Evolutionary conservation across 2,888 invertebrate species (phyloP).

Genomic region (Drosophila planitibia): DNA sequence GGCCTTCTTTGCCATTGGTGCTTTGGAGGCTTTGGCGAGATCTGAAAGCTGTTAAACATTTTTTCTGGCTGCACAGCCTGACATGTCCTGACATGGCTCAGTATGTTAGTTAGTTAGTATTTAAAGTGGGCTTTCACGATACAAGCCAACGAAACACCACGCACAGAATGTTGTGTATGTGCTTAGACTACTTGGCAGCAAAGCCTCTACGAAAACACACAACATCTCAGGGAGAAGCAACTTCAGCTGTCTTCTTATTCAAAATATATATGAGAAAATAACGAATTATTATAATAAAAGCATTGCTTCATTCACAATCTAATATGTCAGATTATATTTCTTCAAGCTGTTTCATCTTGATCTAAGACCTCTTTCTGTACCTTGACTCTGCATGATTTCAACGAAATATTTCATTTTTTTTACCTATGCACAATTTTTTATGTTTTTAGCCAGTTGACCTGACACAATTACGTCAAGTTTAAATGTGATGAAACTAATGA

Average conservation of each 20-base stretch:
- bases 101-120: slow-evolving; percentile 31
- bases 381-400: slow-evolving; percentile 18
- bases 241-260: background rate
- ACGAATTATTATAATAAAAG: background rate
- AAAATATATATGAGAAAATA: background rate
- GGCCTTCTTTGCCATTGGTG: slow-evolving; percentile 35
- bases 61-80: slow-evolving; percentile 17
- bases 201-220: background rate
- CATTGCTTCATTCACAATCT: slow-evolving; percentile 1
- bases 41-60: slow-evolving; percentile 61
- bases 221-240: background rate
- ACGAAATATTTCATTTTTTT: background rate
- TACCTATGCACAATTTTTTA: slow-evolving; percentile 1
- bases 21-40: slow-evolving; percentile 20
- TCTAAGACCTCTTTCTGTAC: slow-evolving; percentile 14
- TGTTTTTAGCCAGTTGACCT: slow-evolving; percentile 30
- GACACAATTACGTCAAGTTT: slow-evolving; percentile 35
- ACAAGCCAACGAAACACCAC: background rate
- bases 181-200: background rate
- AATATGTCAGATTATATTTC: background rate
- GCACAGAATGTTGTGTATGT: background rate
- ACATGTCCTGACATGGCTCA: slow-evolving; percentile 31
- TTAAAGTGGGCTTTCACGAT: slow-evolving; percentile 68
- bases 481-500: background rate
- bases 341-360: slow-evolving; percentile 18